phyloP scores from a whole-genome alignment of 2,888 invertebrate species.

The Leptopterna dolabrata region DNA sequence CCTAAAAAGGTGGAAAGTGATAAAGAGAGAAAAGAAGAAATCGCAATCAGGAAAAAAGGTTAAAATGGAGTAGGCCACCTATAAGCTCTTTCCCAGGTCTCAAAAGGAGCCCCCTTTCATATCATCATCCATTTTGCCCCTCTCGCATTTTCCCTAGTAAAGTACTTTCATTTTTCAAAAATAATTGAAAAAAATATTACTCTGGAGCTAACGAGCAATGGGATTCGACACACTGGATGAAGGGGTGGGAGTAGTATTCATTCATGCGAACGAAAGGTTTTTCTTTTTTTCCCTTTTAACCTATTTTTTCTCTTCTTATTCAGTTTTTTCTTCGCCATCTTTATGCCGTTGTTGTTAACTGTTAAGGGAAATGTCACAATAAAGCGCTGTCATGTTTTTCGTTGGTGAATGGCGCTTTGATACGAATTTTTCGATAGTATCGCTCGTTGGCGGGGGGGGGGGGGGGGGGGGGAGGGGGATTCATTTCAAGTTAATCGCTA shows the following conservation, averaged over 20 bases:
- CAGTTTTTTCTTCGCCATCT: not conserved
- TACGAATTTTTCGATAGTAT: too few relatives aligned
- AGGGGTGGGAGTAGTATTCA: not conserved
- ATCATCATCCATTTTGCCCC: conserved; percentile 31
- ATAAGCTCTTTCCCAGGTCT: conserved; percentile 41
- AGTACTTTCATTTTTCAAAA: conserved; percentile 41
- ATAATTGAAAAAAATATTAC: conserved; percentile 42
- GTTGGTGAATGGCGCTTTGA: too few relatives aligned
- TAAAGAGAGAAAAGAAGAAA: conserved; percentile 15
- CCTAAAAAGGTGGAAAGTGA: conserved; percentile 6
- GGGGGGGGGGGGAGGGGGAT: too few relatives aligned
- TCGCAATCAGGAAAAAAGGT: conserved; percentile 28
- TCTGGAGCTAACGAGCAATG: conserved; percentile 25
- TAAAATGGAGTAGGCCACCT: conserved; percentile 30
- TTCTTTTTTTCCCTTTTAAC: not conserved
- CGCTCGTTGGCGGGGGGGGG: too few relatives aligned
- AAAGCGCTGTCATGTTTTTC: not conserved
- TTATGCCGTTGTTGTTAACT: not conserved
- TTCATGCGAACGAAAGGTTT: not conserved
- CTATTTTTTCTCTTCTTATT: too few relatives aligned
- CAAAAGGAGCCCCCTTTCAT: conserved; percentile 32
- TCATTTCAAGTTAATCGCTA: too few relatives aligned
- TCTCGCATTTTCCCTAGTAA: not conserved
- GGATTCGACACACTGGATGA: conserved; percentile 21
- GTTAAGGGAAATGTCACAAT: not conserved